Evolutionary conservation across 2,797 vertebrate species (phyloP), one percentile per base, ranked within the genome.

Genomic region (Selene dorsalis): DNA sequence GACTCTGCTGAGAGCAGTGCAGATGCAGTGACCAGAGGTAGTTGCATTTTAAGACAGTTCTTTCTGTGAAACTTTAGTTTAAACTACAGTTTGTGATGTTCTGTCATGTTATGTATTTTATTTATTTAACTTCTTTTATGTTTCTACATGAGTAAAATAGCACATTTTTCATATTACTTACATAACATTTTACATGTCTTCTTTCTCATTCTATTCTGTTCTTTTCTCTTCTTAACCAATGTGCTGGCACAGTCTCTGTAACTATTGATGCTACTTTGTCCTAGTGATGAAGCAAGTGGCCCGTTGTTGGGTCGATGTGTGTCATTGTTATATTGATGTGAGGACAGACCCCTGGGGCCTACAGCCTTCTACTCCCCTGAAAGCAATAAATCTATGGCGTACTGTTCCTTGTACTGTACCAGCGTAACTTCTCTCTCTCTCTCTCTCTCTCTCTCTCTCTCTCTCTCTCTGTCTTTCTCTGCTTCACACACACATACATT

Each of bases 261-360:
- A 86, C 90, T 92, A 92, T 92, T 82, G 93, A 93, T 88, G 90
- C 84, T 86, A 90, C 90, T 91, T 91, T 91, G 88, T 93, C 89
- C 91, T 87, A 70, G 89, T 93, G 92, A 92, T 93, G 91, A 91
- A 93, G 91, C 93, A 91, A 93, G 88, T 75, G 52, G 85, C 86
- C 87, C 87, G 73, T 80, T 88, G 91, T 87, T 82, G 86, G 93
- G 91, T 93, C 92, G 89, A 93, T 93, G 93, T 91, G 87, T 93
- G 91, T 94, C 92, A 93, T 94, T 94, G 93, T 93, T 93, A 91
- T 94, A 94, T 94, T 93, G 93, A 94, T 93, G 93, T 87, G 87
- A 93, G 92, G 90, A 93, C 89, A 87, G 88, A 93, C 92, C 93
- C 92, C 82, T 72, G 91, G 90, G 92, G 91, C 87, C 88, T 76